These are phyloP conservation scores for Tauraco hartlaubi DNA, from an alignment of 2,797 vertebrate genomes.

Conservation along the genomic window DNA sequence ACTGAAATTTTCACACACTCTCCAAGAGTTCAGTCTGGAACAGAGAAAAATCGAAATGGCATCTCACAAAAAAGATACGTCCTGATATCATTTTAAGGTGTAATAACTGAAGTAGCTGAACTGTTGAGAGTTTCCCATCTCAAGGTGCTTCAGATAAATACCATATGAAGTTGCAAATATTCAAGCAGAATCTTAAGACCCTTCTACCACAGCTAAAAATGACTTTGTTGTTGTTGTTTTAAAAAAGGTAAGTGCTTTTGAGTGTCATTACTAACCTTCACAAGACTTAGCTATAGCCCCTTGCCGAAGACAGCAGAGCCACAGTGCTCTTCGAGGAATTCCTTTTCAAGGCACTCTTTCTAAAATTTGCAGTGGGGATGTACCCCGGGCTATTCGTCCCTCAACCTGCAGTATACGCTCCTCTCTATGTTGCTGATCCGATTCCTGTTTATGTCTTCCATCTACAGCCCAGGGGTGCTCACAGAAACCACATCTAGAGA, in stretches of 20 bases:
- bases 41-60: not conserved
- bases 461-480: not conserved
- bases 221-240: not conserved
- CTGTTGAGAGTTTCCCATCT: not conserved
- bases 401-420: not conserved
- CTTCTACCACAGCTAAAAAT: not conserved
- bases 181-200: not conserved
- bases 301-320: not conserved
- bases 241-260: not conserved
- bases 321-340: not conserved
- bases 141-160: not conserved
- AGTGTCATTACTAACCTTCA: not conserved
- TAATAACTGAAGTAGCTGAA: not conserved
- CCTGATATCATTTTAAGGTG: not conserved
- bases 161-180: not conserved
- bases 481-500: not conserved
- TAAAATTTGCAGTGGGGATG: not conserved
- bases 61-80: not conserved
- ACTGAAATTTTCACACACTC: not conserved
- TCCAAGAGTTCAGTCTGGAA: not conserved
- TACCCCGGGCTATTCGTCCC: not conserved
- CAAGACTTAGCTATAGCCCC: not conserved
- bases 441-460: not conserved
- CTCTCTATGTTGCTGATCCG: not conserved
- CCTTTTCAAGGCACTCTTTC: not conserved